A percentile compares a stretch with the other conserved stretches of the same genome.
Evolutionary conservation across 2,113 vertebrate species (phyloP).

Genomic region (Donacobius atricapilla): DNA sequence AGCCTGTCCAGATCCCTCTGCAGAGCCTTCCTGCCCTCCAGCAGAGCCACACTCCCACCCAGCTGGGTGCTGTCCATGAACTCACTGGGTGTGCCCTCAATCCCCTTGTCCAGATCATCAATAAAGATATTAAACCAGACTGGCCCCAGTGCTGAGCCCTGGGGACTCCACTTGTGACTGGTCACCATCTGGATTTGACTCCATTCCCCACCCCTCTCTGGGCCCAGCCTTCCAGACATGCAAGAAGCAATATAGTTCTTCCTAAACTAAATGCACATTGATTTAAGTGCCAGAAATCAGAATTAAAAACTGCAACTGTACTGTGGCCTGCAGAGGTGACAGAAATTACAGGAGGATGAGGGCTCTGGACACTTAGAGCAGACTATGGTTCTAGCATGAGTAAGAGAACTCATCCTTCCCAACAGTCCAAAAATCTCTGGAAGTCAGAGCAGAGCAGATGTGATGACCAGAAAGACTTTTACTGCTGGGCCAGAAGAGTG

Average conservation of each 20-base stretch:
- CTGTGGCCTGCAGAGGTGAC: not conserved
- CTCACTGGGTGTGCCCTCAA: accelerated
- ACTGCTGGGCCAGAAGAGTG: not conserved
- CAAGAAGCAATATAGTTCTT: not conserved
- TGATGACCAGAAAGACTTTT: not conserved
- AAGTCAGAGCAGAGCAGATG: not conserved
- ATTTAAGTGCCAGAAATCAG: not conserved
- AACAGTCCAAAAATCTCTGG: not conserved
- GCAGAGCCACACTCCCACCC: not conserved
- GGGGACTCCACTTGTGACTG: too few relatives aligned
- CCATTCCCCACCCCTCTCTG: not conserved
- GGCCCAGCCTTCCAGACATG: not conserved
- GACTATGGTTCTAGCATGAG: not conserved
- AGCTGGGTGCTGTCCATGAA: not conserved
- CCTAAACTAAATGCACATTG: not conserved
- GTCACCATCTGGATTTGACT: not conserved
- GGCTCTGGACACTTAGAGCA: not conserved
- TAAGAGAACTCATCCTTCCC: not conserved
- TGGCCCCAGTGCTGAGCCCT: not conserved
- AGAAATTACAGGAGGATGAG: not conserved
- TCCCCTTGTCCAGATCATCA: not conserved
- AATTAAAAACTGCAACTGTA: not conserved
- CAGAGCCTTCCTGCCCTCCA: not conserved
- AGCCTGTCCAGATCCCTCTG: not conserved
- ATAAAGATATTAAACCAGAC: not conserved